Percentiles rank a stretch among this genome's conserved stretches.
Evolutionary conservation across 2,113 vertebrate species (phyloP).

Genomic region (Antennarius striatus): DNA sequence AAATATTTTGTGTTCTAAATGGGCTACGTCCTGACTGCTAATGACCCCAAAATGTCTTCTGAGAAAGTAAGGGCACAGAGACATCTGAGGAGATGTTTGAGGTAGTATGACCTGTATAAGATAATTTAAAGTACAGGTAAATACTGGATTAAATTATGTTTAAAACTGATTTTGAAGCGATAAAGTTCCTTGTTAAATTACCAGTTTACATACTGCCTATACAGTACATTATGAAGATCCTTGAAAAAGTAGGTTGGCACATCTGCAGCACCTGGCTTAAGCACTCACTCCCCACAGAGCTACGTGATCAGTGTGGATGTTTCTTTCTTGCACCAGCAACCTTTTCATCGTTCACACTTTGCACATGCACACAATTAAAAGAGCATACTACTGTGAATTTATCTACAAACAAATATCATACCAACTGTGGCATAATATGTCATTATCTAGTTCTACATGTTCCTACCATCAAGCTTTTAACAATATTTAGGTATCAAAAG

Average conservation of each 20-base stretch:
- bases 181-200: neutral
- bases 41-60: conserved; percentile 33
- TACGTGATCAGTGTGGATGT: neutral
- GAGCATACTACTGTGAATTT: too few species aligned
- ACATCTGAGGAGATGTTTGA: conserved; percentile 3
- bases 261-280: conserved; percentile 2
- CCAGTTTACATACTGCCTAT: neutral
- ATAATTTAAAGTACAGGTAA: neutral
- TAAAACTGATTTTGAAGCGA: neutral
- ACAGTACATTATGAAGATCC: neutral
- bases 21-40: conserved; percentile 27
- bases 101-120: neutral
- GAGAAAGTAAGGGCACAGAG: neutral
- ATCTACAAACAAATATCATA: too few species aligned
- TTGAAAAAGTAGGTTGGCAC: neutral
- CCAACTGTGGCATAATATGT: neutral
- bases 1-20: conserved; percentile 37
- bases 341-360: neutral
- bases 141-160: neutral
- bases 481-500: neutral
- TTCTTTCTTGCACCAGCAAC: conserved; percentile 32
- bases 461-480: neutral
- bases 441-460: neutral
- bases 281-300: neutral
- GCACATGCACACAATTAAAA: too few species aligned